Evolutionary conservation across 2,797 vertebrate genomes (phyloP), one percentile per base, ranked within the genome.

Genomic region (Neoniphon sammara): DNA sequence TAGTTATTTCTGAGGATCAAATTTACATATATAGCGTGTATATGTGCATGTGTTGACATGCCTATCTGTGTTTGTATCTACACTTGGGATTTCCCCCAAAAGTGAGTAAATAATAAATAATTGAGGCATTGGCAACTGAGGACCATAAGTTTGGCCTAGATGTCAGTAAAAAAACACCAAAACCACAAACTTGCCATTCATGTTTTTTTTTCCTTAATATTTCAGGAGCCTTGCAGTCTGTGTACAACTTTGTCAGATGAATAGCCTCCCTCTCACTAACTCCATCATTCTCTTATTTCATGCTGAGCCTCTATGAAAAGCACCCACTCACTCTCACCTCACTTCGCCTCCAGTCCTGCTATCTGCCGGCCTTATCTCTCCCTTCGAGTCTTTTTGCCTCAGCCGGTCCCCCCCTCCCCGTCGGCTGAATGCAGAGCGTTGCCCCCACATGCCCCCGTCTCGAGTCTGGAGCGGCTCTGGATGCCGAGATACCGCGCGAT

Each of bases 251-350:
- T 47, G 80, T 70, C 39, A 56, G 55, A 75, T 60, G 39, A 69
- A 53, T 25, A 15, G 10, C 52, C 27, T 52, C 31, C 9, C 60
- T 52, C 75, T 55, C 20, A 17, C 46, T 67, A 54, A 31, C 63
- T 63, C 66, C 1, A 63, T 77, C 66, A 27, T 65, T 60, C n/a
- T n/a, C 15, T 70, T 61, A 50, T 55, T 85, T 85, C 82, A 39
- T 77, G 84, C 71, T 62, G 80, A 80, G 57, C 78, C 68, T 74
- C 59, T 18, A 1, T 64, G 60, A 79, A 82, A 73, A 73, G 73
- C 80, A 20, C 68, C 72, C 59, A 78, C 70, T 83, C 73, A 15
- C 66, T 82, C 79, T 81, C 79, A 85, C 76, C 82, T 83, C 27
- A 55, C 63, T 64, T 31, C 25, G 73, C 83, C 83, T 76, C 69